A percentile compares a stretch with the other conserved stretches of the same genome.
These are phyloP conservation scores for Nymphalis c-album DNA, from an alignment of 2,888 invertebrate genomes.

Conservation along the genomic window DNA sequence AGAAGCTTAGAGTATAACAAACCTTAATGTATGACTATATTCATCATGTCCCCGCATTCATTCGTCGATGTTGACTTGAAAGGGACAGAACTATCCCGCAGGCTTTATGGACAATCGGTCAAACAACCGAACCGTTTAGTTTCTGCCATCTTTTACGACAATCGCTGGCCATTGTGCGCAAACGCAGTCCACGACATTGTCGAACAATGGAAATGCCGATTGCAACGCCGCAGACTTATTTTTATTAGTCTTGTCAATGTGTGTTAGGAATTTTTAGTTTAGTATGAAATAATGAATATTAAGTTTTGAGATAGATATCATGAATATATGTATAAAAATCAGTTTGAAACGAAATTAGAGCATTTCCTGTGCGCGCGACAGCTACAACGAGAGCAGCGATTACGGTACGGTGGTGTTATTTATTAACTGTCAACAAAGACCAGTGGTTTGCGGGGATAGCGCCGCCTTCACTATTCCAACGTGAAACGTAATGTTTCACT, in stretches of 20 bases:
- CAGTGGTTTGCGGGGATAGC: slow-evolving; percentile 57
- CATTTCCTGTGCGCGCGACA: slow-evolving; percentile 63
- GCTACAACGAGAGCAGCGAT: slow-evolving; percentile 63
- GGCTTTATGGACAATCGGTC: slow-evolving; percentile 67
- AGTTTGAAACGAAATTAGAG: slow-evolving; percentile 7
- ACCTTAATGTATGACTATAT: slow-evolving; percentile 53
- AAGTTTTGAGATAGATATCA: neutral
- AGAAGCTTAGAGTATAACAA: slow-evolving; percentile 51
- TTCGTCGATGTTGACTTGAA: slow-evolving; percentile 51
- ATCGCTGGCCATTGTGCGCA: slow-evolving; percentile 56
- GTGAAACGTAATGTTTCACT: slow-evolving; percentile 47
- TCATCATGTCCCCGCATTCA: slow-evolving; percentile 57
- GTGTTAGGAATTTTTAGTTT: slow-evolving; percentile 27
- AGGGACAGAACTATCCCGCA: slow-evolving; percentile 51
- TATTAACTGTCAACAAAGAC: slow-evolving; percentile 50
- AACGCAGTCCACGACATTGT: slow-evolving; percentile 44
- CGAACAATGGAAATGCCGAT: slow-evolving; percentile 56
- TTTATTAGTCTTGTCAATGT: slow-evolving; percentile 44
- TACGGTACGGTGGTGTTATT: slow-evolving; percentile 65
- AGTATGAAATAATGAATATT: neutral
- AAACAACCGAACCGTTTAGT: slow-evolving; percentile 65
- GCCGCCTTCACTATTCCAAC: slow-evolving; percentile 48
- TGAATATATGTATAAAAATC: neutral
- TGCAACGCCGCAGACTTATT: slow-evolving; percentile 45
- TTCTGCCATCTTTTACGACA: slow-evolving; percentile 68